Conservation (phyloP, 2,888 invertebrate genomes). For the Piscicola geometra region DNA sequence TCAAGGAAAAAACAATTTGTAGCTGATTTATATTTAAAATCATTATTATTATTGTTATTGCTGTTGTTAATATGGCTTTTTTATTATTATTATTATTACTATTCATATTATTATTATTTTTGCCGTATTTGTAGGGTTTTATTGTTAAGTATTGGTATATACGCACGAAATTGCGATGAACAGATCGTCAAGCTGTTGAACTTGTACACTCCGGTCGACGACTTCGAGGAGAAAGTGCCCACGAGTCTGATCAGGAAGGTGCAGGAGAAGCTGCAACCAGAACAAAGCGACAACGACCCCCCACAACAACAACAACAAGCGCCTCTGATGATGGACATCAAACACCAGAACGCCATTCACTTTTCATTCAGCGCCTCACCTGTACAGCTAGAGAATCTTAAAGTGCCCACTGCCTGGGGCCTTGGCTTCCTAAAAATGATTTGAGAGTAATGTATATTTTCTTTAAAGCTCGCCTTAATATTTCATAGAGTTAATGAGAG, state of each 20-base stretch:
- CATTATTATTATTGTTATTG: too few relatives aligned
- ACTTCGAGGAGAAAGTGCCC: slow-evolving; percentile 78
- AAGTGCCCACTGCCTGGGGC: slow-evolving; percentile 67
- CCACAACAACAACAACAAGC: slow-evolving; percentile 46
- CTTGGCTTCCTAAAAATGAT: slow-evolving; percentile 49
- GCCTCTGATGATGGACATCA: slow-evolving; percentile 75
- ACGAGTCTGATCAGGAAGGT: slow-evolving; percentile 76
- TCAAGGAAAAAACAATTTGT: too few relatives aligned
- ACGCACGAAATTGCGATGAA: too few relatives aligned
- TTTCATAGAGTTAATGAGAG: too few relatives aligned
- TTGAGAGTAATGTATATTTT: too few relatives aligned
- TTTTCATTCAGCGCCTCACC: slow-evolving; percentile 81
- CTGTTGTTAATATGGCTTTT: too few relatives aligned
- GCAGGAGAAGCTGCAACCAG: slow-evolving; percentile 59
- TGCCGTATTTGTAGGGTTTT: too few relatives aligned
- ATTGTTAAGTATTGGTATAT: too few relatives aligned
- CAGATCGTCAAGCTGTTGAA: slow-evolving; percentile 69
- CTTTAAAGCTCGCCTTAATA: too few relatives aligned
- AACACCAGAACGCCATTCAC: slow-evolving; percentile 74
- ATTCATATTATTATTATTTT: too few relatives aligned
- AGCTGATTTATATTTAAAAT: too few relatives aligned
- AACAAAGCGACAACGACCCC: not conserved
- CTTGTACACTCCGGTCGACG: slow-evolving; percentile 80
- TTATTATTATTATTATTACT: too few relatives aligned
- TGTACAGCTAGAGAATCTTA: slow-evolving; percentile 80